Evolutionary conservation across 2,888 invertebrate genomes (phyloP), one percentile per base, ranked within the genome.

Genomic region (Polyploca ridens): DNA sequence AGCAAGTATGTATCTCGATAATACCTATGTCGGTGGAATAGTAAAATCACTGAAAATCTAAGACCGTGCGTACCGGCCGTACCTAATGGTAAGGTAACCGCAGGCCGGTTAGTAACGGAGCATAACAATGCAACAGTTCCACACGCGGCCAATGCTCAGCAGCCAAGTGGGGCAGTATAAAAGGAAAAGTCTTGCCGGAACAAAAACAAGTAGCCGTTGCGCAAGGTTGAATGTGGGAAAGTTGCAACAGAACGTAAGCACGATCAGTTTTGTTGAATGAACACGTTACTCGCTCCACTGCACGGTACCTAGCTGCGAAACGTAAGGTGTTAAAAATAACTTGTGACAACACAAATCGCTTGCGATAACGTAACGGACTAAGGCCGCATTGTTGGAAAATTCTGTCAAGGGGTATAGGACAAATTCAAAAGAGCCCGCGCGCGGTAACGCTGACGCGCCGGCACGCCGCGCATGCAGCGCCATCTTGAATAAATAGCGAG

Each of bases 381-480:
- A 74, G 74, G 64, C 77, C 81, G 69, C 79, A 44, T 44, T 10
- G 88, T 94, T 90, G 90, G 90, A 90, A 92, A 90, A 90, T 88
- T 89, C 86, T n/a, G 84, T 41, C 41, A 13, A 7, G 84, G 75
- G 27, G 27, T 27, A 86, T 82, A 83, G 41, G 13, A 41, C 76
- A 71, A 86, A 86, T 93, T 91, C 87, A 86, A 92, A 87, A 78
- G 84, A 88, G 88, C 93, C 93, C 93, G 91, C 89, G 88, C 84
- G 71, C 82, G 87, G 82, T 83, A 41, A 87, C 88, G 90, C 89
- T 79, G 78, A 76, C 84, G 87, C 87, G 87, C 91, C 90, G 90
- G 90, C 88, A 92, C 92, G 93, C 93, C 88, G 92, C 93, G 91
- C 90, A 90, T 69, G 73, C 85, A 88, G 88, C 94, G 93, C 93